Percentiles rank a stretch among this genome's conserved stretches.
Conservation (phyloP, 2,888 invertebrate species). For the Patella depressa region DNA sequence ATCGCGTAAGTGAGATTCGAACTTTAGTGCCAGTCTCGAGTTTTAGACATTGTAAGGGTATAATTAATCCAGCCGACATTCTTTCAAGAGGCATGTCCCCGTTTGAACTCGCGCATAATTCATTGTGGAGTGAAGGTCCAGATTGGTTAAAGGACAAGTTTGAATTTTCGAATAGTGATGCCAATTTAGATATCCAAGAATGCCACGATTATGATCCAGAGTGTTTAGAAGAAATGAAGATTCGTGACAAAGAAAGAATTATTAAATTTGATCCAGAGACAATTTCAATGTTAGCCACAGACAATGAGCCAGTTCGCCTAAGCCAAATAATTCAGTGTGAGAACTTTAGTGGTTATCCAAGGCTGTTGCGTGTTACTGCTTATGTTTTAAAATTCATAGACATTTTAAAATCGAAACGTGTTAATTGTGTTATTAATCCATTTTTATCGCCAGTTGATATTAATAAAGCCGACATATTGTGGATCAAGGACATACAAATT, state of each 20-base stretch:
- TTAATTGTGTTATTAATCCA: no score
- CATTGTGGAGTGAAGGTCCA: background rate
- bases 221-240: slow-evolving; percentile 1
- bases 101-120: background rate
- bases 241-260: background rate
- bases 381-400: no score
- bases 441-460: no score
- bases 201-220: background rate
- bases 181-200: background rate
- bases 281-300: background rate
- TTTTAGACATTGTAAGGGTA: background rate
- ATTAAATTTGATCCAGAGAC: background rate
- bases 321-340: no score
- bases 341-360: no score
- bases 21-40: background rate
- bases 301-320: background rate
- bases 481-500: no score
- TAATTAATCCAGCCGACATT: background rate
- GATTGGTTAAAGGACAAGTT: background rate
- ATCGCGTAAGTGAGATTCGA: background rate
- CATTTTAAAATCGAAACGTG: no score
- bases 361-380: no score
- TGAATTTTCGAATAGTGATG: background rate
- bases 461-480: no score
- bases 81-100: slow-evolving; percentile 1